Evolutionary conservation across 2,888 invertebrate genomes (phyloP).

Genomic region (Pristionchus japonicus): DNA sequence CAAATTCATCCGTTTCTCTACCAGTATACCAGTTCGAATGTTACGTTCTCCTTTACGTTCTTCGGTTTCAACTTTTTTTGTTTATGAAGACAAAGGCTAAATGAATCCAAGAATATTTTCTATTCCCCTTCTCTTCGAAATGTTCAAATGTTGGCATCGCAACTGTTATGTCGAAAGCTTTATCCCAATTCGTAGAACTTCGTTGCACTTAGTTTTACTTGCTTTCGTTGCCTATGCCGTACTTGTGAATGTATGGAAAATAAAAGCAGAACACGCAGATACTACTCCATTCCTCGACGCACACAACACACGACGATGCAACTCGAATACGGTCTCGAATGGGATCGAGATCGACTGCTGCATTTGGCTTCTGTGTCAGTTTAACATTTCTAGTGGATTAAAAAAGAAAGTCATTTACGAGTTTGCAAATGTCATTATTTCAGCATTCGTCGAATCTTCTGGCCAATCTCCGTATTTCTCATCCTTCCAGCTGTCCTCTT

Average conservation of each 20-base stretch:
- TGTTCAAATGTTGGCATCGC: too few species aligned
- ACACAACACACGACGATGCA: not conserved
- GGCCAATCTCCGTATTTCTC: constrained; percentile 24
- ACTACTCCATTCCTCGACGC: not conserved
- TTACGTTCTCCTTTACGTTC: too few species aligned
- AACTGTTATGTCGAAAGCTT: too few species aligned
- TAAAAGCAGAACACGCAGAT: not conserved
- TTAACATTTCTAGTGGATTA: not conserved
- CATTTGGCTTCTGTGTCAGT: not conserved
- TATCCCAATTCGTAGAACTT: too few species aligned
- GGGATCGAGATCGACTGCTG: not conserved
- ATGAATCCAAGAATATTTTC: too few species aligned
- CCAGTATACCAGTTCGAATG: too few species aligned
- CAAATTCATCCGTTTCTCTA: too few species aligned
- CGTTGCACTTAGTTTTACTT: too few species aligned
- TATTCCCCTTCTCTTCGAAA: too few species aligned
- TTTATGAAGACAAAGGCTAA: too few species aligned
- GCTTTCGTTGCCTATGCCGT: not conserved
- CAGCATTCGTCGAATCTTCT: not conserved
- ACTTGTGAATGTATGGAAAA: not conserved
- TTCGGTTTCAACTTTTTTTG: too few species aligned
- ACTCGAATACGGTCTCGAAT: not conserved
- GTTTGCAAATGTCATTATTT: not conserved
- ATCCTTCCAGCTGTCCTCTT: not conserved
- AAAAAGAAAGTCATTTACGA: too few species aligned